Conservation (phyloP, 2,113 vertebrate genomes). For the Tiliqua scincoides region DNA sequence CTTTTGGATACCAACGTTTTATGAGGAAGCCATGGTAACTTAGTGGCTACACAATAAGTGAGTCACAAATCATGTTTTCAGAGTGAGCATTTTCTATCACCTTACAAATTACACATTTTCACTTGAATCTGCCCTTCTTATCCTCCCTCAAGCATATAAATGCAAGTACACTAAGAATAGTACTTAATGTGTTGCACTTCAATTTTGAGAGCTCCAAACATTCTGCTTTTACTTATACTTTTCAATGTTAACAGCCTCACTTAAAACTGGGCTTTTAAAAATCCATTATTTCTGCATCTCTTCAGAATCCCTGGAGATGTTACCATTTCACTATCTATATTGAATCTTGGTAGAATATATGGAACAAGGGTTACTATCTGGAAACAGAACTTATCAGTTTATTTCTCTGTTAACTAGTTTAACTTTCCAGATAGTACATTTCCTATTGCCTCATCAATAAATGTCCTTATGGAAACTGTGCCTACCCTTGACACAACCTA, state of each 20-base stretch:
- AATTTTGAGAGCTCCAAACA: slow-evolving; percentile 8
- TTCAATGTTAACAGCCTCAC: background rate
- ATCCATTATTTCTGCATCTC: slow-evolving; percentile 28
- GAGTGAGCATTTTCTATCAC: slow-evolving; percentile 24
- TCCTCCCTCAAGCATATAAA: slow-evolving; percentile 17
- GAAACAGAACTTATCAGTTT: background rate
- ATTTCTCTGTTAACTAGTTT: slow-evolving; percentile 19
- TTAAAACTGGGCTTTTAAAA: slow-evolving; percentile 23
- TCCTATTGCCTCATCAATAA: slow-evolving; percentile 16
- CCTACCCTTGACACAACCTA: background rate
- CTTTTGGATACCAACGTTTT: slow-evolving; percentile 39
- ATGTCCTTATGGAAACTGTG: background rate
- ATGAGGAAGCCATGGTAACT: slow-evolving; percentile 41
- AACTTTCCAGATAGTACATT: background rate
- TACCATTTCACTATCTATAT: slow-evolving; percentile 10
- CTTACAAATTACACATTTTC: slow-evolving; percentile 43
- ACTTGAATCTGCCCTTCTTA: slow-evolving; percentile 36
- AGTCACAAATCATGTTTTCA: slow-evolving; percentile 41
- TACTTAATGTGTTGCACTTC: slow-evolving; percentile 2
- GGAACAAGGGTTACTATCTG: background rate
- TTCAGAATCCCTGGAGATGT: background rate
- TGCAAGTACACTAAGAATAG: slow-evolving; percentile 10
- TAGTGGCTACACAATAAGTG: slow-evolving; percentile 2
- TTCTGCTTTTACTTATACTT: background rate
- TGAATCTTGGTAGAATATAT: slow-evolving; percentile 20